phyloP scores from a whole-genome alignment of 2,888 invertebrate genomes.

The Protonemura montana region DNA sequence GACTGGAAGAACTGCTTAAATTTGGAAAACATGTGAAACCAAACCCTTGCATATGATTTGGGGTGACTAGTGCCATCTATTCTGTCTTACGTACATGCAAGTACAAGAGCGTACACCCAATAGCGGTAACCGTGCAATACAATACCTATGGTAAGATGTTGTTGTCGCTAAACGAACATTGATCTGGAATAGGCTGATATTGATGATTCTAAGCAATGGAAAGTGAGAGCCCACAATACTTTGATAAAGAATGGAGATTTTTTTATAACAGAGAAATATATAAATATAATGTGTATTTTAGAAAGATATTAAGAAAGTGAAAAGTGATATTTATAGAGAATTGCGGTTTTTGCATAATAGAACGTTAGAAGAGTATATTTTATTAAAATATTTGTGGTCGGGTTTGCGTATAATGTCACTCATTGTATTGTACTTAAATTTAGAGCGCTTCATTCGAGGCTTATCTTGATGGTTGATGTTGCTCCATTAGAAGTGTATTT shows the following conservation, averaged over 20 bases:
- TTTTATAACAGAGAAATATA: constrained; percentile 47
- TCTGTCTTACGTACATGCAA: neutral
- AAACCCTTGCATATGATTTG: constrained; percentile 7
- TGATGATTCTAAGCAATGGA: constrained; percentile 36
- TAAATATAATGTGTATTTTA: constrained; percentile 48
- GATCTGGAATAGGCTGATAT: constrained; percentile 47
- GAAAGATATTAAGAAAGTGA: constrained; percentile 48
- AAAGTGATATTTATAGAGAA: constrained; percentile 48
- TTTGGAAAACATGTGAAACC: neutral
- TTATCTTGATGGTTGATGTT: constrained; percentile 34
- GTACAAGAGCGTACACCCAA: neutral
- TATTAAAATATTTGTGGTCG: constrained; percentile 47
- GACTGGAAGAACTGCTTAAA: constrained; percentile 3
- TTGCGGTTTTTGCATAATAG: constrained; percentile 46
- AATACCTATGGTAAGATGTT: constrained; percentile 39
- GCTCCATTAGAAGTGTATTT: constrained; percentile 37
- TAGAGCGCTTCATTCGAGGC: constrained; percentile 1
- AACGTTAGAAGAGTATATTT: constrained; percentile 44
- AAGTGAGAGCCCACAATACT: constrained; percentile 44
- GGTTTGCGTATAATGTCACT: constrained; percentile 44
- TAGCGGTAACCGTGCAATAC: constrained; percentile 46
- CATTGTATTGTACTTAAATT: constrained; percentile 25
- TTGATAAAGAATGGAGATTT: constrained; percentile 49
- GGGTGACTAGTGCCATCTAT: constrained; percentile 7
- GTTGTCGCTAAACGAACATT: constrained; percentile 42